Percentiles rank a stretch among this genome's conserved stretches.
Conservation (phyloP, 2,797 vertebrate species). For the Cuculus canorus region DNA sequence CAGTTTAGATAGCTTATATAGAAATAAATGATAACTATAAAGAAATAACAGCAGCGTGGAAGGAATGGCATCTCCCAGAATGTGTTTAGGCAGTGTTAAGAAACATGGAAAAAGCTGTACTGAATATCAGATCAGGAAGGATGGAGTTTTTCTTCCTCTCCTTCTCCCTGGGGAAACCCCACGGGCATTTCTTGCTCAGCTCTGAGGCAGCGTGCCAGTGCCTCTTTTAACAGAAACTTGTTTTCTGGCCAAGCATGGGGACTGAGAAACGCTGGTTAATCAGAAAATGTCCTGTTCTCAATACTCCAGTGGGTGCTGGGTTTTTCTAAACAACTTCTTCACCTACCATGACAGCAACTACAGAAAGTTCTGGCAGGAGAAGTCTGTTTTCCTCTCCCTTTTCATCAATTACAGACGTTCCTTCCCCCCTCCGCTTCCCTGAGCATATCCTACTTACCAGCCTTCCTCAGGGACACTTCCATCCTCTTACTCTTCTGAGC, state of each 20-base stretch:
- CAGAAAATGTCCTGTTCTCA: neutral
- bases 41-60: neutral
- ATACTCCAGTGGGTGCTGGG: neutral
- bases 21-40: conserved; percentile 46
- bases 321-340: neutral
- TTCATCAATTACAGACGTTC: accelerated
- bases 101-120: neutral
- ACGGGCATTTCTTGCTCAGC: conserved; percentile 6
- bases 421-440: neutral
- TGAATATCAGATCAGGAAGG: conserved; percentile 20
- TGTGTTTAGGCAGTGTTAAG: conserved; percentile 20
- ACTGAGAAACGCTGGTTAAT: neutral
- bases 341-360: neutral
- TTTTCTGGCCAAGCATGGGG: neutral
- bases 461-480: neutral
- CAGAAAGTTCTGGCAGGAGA: neutral
- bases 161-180: neutral
- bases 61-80: neutral
- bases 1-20: conserved; percentile 8
- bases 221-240: conserved; percentile 22
- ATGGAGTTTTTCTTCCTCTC: neutral
- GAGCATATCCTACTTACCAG: neutral
- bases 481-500: neutral
- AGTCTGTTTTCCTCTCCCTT: neutral
- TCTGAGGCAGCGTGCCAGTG: neutral